Evolutionary conservation across 2,888 invertebrate species (phyloP).

Genomic region (Phortica magna): DNA sequence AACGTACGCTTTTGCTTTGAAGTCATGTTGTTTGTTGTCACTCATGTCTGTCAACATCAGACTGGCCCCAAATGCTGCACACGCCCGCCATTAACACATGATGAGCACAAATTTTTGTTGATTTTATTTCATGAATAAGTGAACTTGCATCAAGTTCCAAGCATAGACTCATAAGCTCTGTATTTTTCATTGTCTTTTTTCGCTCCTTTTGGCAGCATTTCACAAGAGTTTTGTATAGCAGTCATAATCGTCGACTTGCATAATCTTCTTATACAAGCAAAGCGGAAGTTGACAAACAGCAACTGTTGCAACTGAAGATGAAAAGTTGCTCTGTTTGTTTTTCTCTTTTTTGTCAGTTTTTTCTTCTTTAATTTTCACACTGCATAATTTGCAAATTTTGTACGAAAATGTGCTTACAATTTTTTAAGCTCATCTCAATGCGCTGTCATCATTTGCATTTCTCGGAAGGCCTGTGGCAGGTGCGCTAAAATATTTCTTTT

Average conservation of each 20-base stretch:
- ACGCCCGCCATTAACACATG: not conserved
- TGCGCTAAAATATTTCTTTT: not conserved
- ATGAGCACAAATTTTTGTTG: not conserved
- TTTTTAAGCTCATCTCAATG: not conserved
- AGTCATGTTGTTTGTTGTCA: not conserved
- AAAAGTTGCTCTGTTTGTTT: not conserved
- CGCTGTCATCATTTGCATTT: not conserved
- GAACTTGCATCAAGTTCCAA: not conserved
- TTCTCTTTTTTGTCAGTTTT: not conserved
- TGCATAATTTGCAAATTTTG: constrained; percentile 4
- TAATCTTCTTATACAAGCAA: not conserved
- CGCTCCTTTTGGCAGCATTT: not conserved
- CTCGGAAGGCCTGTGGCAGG: not conserved
- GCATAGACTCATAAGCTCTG: not conserved
- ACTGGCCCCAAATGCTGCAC: not conserved
- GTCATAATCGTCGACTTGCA: too few species aligned
- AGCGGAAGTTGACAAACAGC: constrained; percentile 1
- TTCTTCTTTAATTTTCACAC: not conserved
- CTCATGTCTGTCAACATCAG: not conserved
- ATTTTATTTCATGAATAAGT: not conserved
- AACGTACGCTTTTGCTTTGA: not conserved
- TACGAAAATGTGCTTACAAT: not conserved
- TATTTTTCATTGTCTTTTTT: not conserved
- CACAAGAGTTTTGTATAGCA: too few species aligned
- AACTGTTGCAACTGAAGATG: not conserved